phyloP scores from a whole-genome alignment of 2,888 invertebrate species.

The Melinaea marsaeus region DNA sequence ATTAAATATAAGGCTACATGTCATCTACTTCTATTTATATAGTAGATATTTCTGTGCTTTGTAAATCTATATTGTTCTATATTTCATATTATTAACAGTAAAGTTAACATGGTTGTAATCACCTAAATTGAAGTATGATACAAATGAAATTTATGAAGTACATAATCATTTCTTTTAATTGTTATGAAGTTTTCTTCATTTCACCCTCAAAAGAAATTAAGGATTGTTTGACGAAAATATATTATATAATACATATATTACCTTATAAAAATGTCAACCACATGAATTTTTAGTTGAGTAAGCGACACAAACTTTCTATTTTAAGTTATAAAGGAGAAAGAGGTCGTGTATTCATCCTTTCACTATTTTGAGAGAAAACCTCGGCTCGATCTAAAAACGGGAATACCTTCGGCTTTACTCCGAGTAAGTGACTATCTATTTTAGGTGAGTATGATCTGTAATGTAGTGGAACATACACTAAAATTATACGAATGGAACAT shows the following conservation, averaged over 20 bases:
- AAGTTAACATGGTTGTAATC: too few relatives aligned
- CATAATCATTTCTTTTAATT: too few relatives aligned
- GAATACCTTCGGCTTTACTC: conserved; percentile 45
- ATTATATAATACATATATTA: neutral
- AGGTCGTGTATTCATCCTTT: conserved; percentile 58
- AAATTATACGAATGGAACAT: conserved; percentile 5
- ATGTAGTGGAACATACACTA: conserved; percentile 28
- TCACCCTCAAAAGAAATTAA: too few relatives aligned
- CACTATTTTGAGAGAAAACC: conserved; percentile 51
- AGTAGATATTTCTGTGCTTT: too few relatives aligned
- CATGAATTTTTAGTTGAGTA: conserved; percentile 1
- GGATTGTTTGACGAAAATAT: too few relatives aligned
- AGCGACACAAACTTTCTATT: conserved; percentile 17
- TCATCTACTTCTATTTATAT: too few relatives aligned
- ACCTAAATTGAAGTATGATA: too few relatives aligned
- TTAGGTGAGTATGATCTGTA: conserved; percentile 36
- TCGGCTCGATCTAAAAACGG: conserved; percentile 53
- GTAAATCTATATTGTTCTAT: too few relatives aligned
- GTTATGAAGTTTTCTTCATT: too few relatives aligned
- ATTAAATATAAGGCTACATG: too few relatives aligned
- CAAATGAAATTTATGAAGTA: too few relatives aligned
- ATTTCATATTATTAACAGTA: too few relatives aligned
- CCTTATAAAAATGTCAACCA: neutral
- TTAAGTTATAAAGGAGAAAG: conserved; percentile 21
- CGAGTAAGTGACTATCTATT: conserved; percentile 43